Base-by-base conservation (phyloP, 2,888 invertebrate genomes). In the Axea sp. region DNA sequence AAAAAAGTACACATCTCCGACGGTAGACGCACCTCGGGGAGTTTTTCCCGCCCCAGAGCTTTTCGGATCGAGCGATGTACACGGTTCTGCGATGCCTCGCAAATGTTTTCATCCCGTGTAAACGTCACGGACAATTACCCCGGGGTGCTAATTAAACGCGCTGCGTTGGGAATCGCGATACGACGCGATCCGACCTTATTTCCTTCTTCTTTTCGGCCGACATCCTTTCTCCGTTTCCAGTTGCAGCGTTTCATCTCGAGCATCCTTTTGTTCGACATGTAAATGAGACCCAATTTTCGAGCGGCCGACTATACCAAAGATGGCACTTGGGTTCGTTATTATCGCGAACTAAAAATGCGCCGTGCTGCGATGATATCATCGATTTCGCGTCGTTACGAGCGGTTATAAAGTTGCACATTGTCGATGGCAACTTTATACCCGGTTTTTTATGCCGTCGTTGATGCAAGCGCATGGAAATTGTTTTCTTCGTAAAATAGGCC, bases 281-380 rank as follows among this genome's bases (percentile, higher is more conserved):
- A 76, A 78, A 78, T 74, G 74, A 77, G 76, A 67, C 73, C 75
- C 74, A 75, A 77, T 75, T 77, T 76, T 67, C 51, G 49, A 60
- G 41, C 28, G 55, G 24, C 53, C 55, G 65, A 14, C 51, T 57
- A 39, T 28, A 15, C 72, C 72, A 72, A 64, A 72, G 57, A 72
- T 57, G 72, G 72, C 57, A 57, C 71, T 57, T 33, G 47, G n/a
- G 6, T 12, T 64, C 57, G 64, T 72, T 72, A 72, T 72, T 72
- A 72, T 51, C 64, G 41, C 51, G 17, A 72, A 72, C 64, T 64
- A 72, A 65, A 65, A 65, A 57, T 57, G 71, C 62, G 51, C 28
- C 33, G 33, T 30, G 47, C 53, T 37, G 28, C 55, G 65, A 72
- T 59, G 72, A 72, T 72, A 72, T 65, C 72, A 72, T 65, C 62